These are phyloP conservation scores for Prunella strophiata DNA, from an alignment of 2,797 vertebrate species.

Conservation along the genomic window DNA sequence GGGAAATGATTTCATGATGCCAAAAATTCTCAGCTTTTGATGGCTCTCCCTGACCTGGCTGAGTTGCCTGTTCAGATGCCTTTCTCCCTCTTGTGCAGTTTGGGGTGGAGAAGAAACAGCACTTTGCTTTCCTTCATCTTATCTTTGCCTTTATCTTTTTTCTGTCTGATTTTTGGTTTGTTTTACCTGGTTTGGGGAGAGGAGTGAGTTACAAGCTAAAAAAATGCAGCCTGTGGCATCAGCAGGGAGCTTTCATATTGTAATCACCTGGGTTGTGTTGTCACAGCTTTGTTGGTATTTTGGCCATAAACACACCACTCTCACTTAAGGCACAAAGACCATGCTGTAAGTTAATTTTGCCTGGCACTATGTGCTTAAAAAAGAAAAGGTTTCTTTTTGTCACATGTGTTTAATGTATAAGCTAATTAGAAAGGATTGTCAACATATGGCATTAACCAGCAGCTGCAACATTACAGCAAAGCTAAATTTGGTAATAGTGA, in stretches of 20 bases:
- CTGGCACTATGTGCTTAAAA: neutral
- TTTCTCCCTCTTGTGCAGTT: neutral
- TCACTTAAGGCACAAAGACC: neutral
- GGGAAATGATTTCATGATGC: neutral
- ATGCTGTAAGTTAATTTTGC: neutral
- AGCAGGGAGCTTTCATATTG: neutral
- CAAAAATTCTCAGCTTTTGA: neutral
- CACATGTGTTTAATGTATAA: neutral
- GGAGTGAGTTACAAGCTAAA: neutral
- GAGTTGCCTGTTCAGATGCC: neutral
- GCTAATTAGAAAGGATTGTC: neutral
- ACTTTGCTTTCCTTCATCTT: neutral
- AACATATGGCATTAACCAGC: neutral
- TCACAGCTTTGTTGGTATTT: neutral
- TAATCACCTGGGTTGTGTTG: neutral
- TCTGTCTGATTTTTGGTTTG: neutral
- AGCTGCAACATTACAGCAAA: neutral
- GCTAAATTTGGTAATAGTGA: neutral
- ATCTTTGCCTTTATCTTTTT: neutral
- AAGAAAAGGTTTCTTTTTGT: neutral
- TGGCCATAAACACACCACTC: neutral
- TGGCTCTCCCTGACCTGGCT: neutral
- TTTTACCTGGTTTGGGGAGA: neutral
- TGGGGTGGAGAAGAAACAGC: neutral
- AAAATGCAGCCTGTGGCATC: neutral